phyloP scores from a whole-genome alignment of 2,113 vertebrate species.

The Dasyornis broadbenti region DNA sequence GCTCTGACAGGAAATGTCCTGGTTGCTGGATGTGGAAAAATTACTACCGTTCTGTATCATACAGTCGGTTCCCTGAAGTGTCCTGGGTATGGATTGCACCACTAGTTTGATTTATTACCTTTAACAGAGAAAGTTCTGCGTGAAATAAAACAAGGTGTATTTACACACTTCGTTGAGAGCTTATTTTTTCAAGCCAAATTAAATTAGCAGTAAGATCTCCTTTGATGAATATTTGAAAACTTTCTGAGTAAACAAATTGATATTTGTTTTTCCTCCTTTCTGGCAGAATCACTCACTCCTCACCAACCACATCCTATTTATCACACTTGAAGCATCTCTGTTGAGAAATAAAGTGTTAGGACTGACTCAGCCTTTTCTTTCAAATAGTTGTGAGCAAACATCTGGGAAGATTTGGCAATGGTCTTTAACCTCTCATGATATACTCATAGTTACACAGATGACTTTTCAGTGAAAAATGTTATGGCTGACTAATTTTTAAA shows the following conservation, averaged over 20 bases:
- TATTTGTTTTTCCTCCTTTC: slow-evolving; percentile 21
- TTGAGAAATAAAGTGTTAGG: slow-evolving; percentile 50
- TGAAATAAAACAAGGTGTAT: background rate
- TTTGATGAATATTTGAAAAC: background rate
- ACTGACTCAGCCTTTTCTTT: slow-evolving; percentile 42
- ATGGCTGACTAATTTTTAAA: background rate
- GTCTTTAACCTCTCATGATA: background rate
- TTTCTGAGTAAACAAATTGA: slow-evolving; percentile 34
- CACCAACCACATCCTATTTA: slow-evolving; percentile 63
- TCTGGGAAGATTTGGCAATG: background rate
- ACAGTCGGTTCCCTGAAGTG: background rate
- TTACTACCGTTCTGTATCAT: slow-evolving; percentile 41
- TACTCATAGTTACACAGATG: background rate
- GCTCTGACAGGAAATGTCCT: slow-evolving; percentile 83
- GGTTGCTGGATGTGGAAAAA: slow-evolving; percentile 78
- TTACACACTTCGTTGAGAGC: slow-evolving; percentile 2
- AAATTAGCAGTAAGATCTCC: background rate
- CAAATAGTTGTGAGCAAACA: background rate
- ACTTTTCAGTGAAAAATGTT: background rate
- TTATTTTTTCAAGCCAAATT: background rate
- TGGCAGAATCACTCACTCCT: slow-evolving; percentile 27
- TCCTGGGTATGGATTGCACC: background rate
- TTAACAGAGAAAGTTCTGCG: background rate
- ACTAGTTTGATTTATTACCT: background rate
- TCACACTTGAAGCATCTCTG: slow-evolving; percentile 52